Conservation (phyloP, 2,797 vertebrate species). For the Rhabdophis nuchalis region DNA sequence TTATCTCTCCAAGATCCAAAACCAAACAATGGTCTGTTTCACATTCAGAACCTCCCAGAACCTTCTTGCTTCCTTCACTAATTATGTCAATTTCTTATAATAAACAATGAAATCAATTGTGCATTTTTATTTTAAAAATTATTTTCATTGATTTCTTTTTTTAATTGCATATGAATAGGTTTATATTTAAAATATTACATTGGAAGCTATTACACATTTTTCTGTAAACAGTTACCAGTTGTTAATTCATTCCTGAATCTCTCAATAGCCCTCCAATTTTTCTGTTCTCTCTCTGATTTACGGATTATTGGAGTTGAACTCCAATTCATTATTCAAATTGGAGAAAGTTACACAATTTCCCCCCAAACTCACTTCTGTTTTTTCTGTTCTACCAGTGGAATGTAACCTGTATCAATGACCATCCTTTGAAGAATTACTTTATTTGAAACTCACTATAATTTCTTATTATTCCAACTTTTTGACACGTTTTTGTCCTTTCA, state of each 20-base stretch:
- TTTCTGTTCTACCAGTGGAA: background rate
- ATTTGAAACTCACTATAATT: background rate
- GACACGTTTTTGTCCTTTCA: background rate
- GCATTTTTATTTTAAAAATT: background rate
- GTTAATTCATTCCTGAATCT: background rate
- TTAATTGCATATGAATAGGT: background rate
- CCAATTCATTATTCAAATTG: background rate
- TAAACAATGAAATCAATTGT: background rate
- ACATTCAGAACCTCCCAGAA: background rate
- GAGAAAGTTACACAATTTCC: background rate
- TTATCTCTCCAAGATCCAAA: background rate
- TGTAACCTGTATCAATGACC: background rate
- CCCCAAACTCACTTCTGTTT: background rate
- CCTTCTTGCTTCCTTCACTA: background rate
- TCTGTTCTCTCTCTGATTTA: background rate
- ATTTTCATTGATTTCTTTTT: background rate
- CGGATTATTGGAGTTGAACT: background rate
- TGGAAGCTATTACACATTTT: background rate
- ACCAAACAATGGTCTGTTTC: background rate
- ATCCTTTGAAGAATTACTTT: background rate
- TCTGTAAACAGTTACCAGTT: background rate
- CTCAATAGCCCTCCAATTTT: background rate
- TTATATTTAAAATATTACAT: background rate
- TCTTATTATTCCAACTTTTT: background rate
- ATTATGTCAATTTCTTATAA: background rate